phyloP scores from a whole-genome alignment of 2,113 vertebrate genomes.

The Ageneiosus marmoratus region DNA sequence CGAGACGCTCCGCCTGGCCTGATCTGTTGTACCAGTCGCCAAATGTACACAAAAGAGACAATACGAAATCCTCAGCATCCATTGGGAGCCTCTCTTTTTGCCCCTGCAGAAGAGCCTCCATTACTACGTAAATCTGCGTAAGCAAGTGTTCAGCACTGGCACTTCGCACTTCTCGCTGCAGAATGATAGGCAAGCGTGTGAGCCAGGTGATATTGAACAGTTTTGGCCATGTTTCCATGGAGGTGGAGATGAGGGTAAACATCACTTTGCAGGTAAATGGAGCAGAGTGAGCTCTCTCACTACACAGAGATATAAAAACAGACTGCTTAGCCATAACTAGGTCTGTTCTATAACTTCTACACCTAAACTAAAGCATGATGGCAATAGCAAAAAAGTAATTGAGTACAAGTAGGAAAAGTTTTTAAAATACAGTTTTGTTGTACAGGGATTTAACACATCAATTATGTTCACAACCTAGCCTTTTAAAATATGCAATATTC shows the following conservation, averaged over 20 bases:
- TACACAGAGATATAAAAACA: constrained; percentile 39
- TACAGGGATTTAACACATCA: too few species aligned
- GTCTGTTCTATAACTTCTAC: constrained; percentile 9
- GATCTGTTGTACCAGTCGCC: constrained; percentile 60
- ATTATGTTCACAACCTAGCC: neutral
- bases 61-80: constrained; percentile 29
- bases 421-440: neutral
- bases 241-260: constrained; percentile 59
- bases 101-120: constrained; percentile 41
- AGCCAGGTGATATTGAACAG: constrained; percentile 44
- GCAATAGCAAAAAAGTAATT: neutral
- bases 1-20: constrained; percentile 57
- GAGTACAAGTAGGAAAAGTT: neutral
- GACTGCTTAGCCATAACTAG: constrained; percentile 36
- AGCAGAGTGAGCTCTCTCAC: constrained; percentile 24
- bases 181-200: constrained; percentile 12
- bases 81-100: constrained; percentile 17
- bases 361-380: neutral
- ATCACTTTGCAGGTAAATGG: constrained; percentile 55
- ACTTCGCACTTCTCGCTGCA: constrained; percentile 16
- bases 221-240: constrained; percentile 47
- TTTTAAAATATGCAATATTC: neutral
- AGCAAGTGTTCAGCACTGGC: constrained; percentile 1
- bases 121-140: constrained; percentile 21
- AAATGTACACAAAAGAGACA: constrained; percentile 52